These are phyloP conservation scores for Callipepla californica DNA, from an alignment of 2,113 vertebrate species.

Conservation along the genomic window DNA sequence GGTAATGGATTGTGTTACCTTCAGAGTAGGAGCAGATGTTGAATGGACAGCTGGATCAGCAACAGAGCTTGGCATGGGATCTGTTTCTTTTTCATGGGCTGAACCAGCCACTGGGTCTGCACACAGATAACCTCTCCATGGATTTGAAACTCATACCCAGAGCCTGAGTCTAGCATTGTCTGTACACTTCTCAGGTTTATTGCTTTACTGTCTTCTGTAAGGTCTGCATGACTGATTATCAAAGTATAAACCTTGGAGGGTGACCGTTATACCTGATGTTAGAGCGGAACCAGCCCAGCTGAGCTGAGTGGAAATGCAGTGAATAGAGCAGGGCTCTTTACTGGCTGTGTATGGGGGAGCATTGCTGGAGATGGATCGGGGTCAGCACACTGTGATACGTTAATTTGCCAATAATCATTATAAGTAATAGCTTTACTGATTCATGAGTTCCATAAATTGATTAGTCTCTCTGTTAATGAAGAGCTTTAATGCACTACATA, in stretches of 20 bases:
- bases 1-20: not conserved
- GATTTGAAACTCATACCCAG: not conserved
- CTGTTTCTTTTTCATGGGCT: not conserved
- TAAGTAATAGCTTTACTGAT: constrained; percentile 70
- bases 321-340: not conserved
- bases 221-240: rapidly evolving
- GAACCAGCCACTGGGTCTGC: not conserved
- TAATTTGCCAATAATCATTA: constrained; percentile 75
- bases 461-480: constrained; percentile 73
- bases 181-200: not conserved
- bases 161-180: not conserved
- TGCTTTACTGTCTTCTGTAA: not conserved
- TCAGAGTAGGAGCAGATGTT: not conserved
- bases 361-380: constrained; percentile 27
- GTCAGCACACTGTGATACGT: constrained; percentile 55
- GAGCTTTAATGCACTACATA: constrained; percentile 51
- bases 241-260: not conserved
- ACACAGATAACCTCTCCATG: not conserved
- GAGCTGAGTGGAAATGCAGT: not conserved
- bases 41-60: not conserved
- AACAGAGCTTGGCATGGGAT: not conserved
- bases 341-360: not conserved
- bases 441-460: constrained; percentile 76
- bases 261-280: rapidly evolving
- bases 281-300: not conserved